phyloP scores from a whole-genome alignment of 2,113 vertebrate species.

The Atlantisia rogersi region DNA sequence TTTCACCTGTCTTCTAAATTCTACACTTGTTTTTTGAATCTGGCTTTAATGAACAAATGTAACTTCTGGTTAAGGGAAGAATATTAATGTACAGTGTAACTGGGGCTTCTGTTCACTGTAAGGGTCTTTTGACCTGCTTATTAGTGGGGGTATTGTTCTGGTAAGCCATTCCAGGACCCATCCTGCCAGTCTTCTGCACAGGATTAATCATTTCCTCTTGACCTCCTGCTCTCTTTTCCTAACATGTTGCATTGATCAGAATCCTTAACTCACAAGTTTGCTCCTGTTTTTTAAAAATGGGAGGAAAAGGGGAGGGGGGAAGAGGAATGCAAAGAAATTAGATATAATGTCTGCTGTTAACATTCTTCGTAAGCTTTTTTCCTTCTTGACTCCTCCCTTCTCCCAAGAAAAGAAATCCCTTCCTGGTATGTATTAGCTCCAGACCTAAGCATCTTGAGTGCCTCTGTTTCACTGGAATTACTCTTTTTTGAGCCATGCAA shows the following conservation, averaged over 20 bases:
- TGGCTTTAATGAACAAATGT: slow-evolving; percentile 16
- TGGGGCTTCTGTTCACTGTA: slow-evolving; percentile 58
- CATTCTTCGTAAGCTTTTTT: slow-evolving; percentile 51
- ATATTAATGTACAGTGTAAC: slow-evolving; percentile 61
- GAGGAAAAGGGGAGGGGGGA: slow-evolving; percentile 55
- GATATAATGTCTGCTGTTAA: slow-evolving; percentile 58
- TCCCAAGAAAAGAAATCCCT: slow-evolving; percentile 58
- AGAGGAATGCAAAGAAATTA: slow-evolving; percentile 52
- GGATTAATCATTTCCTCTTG: slow-evolving; percentile 76
- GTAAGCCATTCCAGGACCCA: slow-evolving; percentile 63
- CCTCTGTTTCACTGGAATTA: slow-evolving; percentile 39
- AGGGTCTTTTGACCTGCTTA: slow-evolving; percentile 64
- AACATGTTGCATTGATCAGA: slow-evolving; percentile 71
- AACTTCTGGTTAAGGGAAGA: not conserved
- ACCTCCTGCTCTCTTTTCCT: slow-evolving; percentile 66
- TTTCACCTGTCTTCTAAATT: slow-evolving; percentile 43
- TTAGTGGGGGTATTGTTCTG: slow-evolving; percentile 64
- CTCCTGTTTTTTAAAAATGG: slow-evolving; percentile 53
- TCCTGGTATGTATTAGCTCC: slow-evolving; percentile 63
- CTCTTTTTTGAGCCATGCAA: slow-evolving; percentile 13
- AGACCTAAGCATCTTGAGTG: slow-evolving; percentile 54
- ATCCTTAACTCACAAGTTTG: slow-evolving; percentile 52
- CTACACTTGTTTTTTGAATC: not conserved
- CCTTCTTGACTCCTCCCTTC: slow-evolving; percentile 11
- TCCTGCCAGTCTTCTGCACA: slow-evolving; percentile 61